Evolutionary conservation across 2,113 vertebrate genomes (phyloP).

Genomic region (Cavia porcellus): DNA sequence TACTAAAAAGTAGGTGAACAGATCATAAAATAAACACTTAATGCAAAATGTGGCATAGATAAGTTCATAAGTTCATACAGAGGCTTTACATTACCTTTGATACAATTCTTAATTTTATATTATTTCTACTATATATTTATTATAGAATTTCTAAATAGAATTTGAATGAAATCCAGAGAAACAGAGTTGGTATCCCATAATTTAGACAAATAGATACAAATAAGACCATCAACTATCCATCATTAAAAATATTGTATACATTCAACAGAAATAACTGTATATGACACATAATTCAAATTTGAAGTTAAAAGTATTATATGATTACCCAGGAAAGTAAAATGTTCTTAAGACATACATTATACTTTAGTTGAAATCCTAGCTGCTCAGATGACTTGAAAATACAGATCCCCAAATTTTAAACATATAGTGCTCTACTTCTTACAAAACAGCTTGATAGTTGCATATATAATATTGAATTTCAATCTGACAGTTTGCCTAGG

Average conservation of each 20-base stretch:
- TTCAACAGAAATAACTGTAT: constrained; percentile 74
- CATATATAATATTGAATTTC: constrained; percentile 77
- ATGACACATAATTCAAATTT: constrained; percentile 77
- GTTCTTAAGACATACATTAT: constrained; percentile 60
- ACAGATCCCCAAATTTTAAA: constrained; percentile 75
- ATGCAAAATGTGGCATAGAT: background rate
- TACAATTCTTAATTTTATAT: constrained; percentile 36
- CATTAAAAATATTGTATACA: constrained; percentile 66
- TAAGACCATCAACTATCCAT: constrained; percentile 69
- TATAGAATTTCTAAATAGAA: constrained; percentile 54
- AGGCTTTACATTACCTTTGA: constrained; percentile 2
- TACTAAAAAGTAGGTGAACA: constrained; percentile 27
- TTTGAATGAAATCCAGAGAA: constrained; percentile 1
- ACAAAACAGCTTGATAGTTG: constrained; percentile 80
- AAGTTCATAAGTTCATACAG: background rate
- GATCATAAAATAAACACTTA: constrained; percentile 30
- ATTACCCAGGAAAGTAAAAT: constrained; percentile 64
- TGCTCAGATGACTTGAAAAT: constrained; percentile 65
- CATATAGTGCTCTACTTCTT: constrained; percentile 44
- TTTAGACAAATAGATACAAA: constrained; percentile 42
- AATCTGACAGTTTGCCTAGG: constrained; percentile 72
- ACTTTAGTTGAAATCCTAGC: constrained; percentile 70
- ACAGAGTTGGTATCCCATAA: background rate
- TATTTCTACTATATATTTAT: constrained; percentile 36
- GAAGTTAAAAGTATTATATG: constrained; percentile 76